These are phyloP conservation scores for Epizoanthus stellaris DNA, from an alignment of 92 coral and sea anemone species.

Conservation along the genomic window DNA sequence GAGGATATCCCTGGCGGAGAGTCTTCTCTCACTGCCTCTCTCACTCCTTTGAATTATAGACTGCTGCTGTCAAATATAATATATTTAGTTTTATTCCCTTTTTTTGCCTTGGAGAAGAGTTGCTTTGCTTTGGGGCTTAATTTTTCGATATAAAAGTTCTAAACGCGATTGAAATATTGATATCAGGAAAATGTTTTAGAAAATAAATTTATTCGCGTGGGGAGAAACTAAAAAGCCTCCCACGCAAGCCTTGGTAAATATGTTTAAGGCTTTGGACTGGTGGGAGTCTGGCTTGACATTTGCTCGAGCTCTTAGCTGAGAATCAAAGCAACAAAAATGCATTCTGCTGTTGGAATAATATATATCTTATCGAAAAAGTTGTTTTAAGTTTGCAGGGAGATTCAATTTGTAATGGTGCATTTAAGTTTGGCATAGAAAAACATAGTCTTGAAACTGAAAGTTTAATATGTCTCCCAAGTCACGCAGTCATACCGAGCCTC, in stretches of 20 bases:
- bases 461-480: constrained; percentile 16
- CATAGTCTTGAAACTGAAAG: neutral
- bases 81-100: neutral
- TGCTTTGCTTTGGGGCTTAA: neutral
- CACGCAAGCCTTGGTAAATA: constrained; percentile 48
- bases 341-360: constrained; percentile 29
- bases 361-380: neutral
- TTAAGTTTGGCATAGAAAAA: constrained; percentile 1
- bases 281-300: constrained; percentile 36
- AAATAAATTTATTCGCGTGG: constrained; percentile 49
- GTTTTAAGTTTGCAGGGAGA: constrained; percentile 8
- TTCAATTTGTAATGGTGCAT: neutral
- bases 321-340: neutral
- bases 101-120: neutral
- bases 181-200: constrained; percentile 16
- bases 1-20: constrained; percentile 7
- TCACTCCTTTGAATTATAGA: constrained; percentile 2
- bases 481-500: constrained; percentile 18
- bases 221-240: constrained; percentile 24
- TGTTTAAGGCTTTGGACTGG: constrained; percentile 35
- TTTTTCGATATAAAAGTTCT: neutral
- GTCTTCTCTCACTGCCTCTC: constrained; percentile 14
- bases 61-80: neutral
- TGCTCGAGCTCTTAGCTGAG: neutral
- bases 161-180: constrained; percentile 24